A percentile compares a stretch with the other conserved stretches of the same genome.
These are phyloP conservation scores for Neoaliturus tenellus DNA, from an alignment of 2,888 invertebrate species.

Conservation along the genomic window DNA sequence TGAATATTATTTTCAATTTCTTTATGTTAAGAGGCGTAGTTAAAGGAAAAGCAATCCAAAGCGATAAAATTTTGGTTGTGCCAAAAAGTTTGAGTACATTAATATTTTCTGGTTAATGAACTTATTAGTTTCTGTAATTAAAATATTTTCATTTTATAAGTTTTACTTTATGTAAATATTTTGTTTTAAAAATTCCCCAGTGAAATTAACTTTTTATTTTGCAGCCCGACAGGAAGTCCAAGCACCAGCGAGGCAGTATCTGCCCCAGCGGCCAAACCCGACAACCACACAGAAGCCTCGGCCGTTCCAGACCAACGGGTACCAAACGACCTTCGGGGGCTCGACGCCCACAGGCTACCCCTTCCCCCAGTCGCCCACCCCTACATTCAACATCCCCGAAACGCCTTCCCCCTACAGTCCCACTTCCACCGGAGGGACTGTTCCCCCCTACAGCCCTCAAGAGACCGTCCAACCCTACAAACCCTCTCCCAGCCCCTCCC, in stretches of 20 bases:
- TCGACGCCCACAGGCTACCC: conserved; percentile 52
- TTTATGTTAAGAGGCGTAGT: too few species aligned
- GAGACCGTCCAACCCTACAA: conserved; percentile 10
- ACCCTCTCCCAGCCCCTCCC: background rate
- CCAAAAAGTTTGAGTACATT: too few species aligned
- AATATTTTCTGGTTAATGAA: too few species aligned
- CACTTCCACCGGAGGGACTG: conserved; percentile 15
- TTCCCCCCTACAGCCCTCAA: background rate
- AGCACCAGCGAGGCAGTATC: conserved; percentile 74
- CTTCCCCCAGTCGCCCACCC: conserved; percentile 48
- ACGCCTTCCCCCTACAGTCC: conserved; percentile 17
- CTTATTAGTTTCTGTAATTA: too few species aligned
- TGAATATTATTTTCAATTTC: too few species aligned
- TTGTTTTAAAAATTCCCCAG: background rate
- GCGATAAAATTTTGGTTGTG: too few species aligned
- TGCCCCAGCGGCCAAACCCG: conserved; percentile 75
- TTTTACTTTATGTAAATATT: too few species aligned
- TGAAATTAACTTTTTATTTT: conserved; percentile 66
- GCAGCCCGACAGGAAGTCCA: conserved; percentile 80
- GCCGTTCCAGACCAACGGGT: conserved; percentile 78
- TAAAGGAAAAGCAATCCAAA: too few species aligned
- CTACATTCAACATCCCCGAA: conserved; percentile 48
- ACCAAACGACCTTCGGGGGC: background rate
- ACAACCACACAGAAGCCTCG: conserved; percentile 80
- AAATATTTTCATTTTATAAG: too few species aligned